Percentiles rank a stretch among this genome's conserved stretches.
Evolutionary conservation across 2,888 invertebrate genomes (phyloP).

Genomic region (Alloplasta piceator): DNA sequence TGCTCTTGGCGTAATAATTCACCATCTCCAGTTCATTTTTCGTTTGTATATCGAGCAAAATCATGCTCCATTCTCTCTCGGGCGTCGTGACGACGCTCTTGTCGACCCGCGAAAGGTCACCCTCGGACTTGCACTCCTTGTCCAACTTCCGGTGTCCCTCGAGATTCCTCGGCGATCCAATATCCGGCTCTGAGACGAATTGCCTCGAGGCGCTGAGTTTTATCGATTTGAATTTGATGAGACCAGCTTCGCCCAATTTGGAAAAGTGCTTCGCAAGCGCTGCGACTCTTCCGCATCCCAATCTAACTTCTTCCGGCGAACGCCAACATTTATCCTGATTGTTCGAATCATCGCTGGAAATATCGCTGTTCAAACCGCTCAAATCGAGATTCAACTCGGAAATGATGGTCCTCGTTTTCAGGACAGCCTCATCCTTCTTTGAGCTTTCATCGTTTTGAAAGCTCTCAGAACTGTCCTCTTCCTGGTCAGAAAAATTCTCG

Average conservation of each 20-base stretch:
- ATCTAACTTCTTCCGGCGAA: constrained; percentile 88
- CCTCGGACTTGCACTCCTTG: constrained; percentile 77
- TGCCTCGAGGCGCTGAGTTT: constrained; percentile 73
- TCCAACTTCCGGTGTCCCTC: constrained; percentile 51
- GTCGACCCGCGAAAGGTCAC: constrained; percentile 73
- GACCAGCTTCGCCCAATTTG: constrained; percentile 80
- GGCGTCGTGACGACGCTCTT: constrained; percentile 72
- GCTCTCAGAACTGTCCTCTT: constrained; percentile 29
- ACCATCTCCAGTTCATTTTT: constrained; percentile 66
- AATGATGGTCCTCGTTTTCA: constrained; percentile 70
- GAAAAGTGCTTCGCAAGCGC: constrained; percentile 89
- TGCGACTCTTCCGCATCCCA: constrained; percentile 89
- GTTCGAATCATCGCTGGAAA: constrained; percentile 71
- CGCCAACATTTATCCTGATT: constrained; percentile 86
- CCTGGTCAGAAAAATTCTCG: constrained; percentile 55
- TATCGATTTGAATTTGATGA: constrained; percentile 78
- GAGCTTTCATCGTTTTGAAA: constrained; percentile 34
- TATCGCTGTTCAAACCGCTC: constrained; percentile 78
- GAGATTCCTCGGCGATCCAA: constrained; percentile 72
- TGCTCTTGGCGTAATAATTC: constrained; percentile 41
- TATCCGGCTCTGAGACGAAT: constrained; percentile 82
- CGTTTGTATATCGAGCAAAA: constrained; percentile 76
- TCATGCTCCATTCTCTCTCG: constrained; percentile 77
- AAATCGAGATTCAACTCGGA: constrained; percentile 81
- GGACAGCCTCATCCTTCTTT: constrained; percentile 39